phyloP scores from a whole-genome alignment of 2,797 vertebrate species.

The Petrocephalus schoutedeni region DNA sequence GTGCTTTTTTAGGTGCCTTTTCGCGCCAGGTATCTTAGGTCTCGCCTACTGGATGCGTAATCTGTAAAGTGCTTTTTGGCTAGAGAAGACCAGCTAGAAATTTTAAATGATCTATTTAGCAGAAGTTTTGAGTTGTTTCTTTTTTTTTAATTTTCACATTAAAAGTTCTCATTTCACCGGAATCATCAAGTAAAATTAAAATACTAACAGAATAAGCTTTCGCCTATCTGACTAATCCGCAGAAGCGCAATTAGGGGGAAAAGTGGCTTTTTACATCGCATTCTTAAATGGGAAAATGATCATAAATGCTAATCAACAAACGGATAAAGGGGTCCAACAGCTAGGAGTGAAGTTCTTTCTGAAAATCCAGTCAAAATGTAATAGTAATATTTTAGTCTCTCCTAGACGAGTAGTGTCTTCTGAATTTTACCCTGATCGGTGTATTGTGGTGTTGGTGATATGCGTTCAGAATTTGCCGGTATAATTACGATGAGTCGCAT shows the following conservation, averaged over 20 bases:
- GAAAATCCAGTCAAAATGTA: not conserved
- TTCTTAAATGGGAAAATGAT: not conserved
- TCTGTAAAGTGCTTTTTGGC: not conserved
- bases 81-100: not conserved
- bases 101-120: not conserved
- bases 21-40: not conserved
- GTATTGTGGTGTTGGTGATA: not conserved
- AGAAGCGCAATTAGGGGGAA: not conserved
- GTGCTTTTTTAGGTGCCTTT: not conserved
- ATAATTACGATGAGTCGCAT: not conserved
- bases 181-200: not conserved
- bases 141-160: not conserved
- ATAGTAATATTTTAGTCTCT: not conserved
- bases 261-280: not conserved
- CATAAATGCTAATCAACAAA: not conserved
- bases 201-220: not conserved
- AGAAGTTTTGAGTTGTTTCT: not conserved
- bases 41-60: not conserved
- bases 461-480: not conserved
- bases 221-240: not conserved
- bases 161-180: not conserved
- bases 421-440: not conserved
- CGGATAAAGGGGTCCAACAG: not conserved
- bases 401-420: not conserved
- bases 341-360: not conserved